Evolutionary conservation across 2,888 invertebrate species (phyloP), one percentile per base, ranked within the genome.

Genomic region (Mesodorylaimus sp.): DNA sequence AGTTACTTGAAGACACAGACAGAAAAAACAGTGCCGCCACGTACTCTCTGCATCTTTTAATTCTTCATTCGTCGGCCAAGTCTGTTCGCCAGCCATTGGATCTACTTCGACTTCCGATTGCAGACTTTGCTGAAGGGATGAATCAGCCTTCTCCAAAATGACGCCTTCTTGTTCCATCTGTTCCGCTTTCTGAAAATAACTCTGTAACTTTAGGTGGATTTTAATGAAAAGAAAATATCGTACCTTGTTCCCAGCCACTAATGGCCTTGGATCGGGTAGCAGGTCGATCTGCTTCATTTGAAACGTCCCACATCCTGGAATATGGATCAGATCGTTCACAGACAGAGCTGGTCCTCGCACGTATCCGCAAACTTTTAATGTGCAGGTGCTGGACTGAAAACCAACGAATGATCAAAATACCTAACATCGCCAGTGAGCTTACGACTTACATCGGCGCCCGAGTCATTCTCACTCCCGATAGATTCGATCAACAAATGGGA

Each of bases 11-110:
- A n/a, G n/a, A n/a, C n/a, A n/a, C 10, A 42, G 7, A 19, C 42
- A 10, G 7, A 10, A 42, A 42, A 19, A 10, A 21, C 42, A 42
- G n/a, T 13, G 13, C n/a, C 7, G 10, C 10, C n/a, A 19, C 47
- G 21, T 42, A 47, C 47, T 68, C 61, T 77, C 79, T 16, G 83
- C 80, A 58, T 79, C 75, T 55, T 77, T 76, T 54, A 88, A 76
- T 70, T 91, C 89, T 62, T 89, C 86, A 56, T 81, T 81, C 19
- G 88, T 88, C 0, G 93, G 91, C 87, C 88, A 91, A 1, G 89
- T 91, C 70, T 93, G 93, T 66, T 93, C 93, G 1, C 81, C 86
- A 65, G 87, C 83, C 85, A 91, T 83, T 3, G 80, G 80, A 72
- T 91, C 85, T 19, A 60, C 58, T 27, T 55, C 41, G 24, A 58